phyloP scores from a whole-genome alignment of 2,113 vertebrate species.

The Andinoacara biseriatus region DNA sequence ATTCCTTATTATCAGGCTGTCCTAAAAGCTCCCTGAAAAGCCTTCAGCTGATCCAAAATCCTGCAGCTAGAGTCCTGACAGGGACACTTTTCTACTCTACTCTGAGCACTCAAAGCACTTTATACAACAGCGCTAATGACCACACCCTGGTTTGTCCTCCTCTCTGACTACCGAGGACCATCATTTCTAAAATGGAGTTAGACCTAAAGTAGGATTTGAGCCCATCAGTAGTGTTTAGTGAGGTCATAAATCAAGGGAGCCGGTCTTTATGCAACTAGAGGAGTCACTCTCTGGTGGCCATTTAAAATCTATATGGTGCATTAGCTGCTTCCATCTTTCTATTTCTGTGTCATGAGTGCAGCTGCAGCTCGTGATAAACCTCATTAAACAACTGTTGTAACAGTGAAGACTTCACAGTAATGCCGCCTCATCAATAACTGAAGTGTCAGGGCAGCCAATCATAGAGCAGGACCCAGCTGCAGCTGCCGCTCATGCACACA shows the following conservation, averaged over 20 bases:
- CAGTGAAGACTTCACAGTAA: conserved; percentile 2
- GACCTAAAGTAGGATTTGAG: background rate
- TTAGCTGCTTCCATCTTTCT: background rate
- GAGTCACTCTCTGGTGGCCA: background rate
- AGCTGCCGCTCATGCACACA: background rate
- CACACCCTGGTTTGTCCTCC: too few species aligned
- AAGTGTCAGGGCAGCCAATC: conserved; percentile 68
- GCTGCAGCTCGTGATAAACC: background rate
- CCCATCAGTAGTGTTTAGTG: background rate
- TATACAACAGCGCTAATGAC: too few species aligned
- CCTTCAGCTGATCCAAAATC: too few species aligned
- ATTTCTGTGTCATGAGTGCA: background rate
- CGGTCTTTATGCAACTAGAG: background rate
- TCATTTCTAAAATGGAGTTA: background rate
- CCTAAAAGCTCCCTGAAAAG: too few species aligned
- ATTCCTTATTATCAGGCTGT: too few species aligned
- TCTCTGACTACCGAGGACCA: too few species aligned
- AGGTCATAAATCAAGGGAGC: background rate
- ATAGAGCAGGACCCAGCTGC: conserved; percentile 62
- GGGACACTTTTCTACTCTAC: too few species aligned
- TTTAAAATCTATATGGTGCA: too few species aligned
- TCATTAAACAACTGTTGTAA: conserved; percentile 7
- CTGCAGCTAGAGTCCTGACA: too few species aligned
- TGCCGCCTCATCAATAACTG: conserved; percentile 68
- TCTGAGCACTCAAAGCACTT: too few species aligned